phyloP scores from a whole-genome alignment of 2,888 invertebrate genomes.

The Trachelus iudaicus region DNA sequence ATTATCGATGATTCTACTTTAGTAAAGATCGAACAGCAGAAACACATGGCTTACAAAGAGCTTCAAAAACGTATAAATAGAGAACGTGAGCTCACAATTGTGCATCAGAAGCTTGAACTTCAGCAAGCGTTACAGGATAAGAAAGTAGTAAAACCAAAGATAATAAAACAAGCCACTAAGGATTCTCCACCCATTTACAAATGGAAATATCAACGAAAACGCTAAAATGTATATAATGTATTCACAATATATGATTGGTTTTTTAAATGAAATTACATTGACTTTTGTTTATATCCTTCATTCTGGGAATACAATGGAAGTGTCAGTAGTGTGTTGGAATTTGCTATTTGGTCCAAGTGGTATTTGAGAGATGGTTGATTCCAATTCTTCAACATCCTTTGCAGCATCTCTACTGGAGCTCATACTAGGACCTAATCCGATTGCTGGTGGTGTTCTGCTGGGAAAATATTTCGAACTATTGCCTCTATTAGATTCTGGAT shows the following conservation, averaged over 20 bases:
- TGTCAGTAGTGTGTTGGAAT: conserved; percentile 2
- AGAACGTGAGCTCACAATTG: conserved; percentile 78
- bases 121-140: conserved; percentile 76
- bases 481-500: conserved; percentile 9
- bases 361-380: conserved; percentile 3
- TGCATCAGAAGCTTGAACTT: conserved; percentile 84
- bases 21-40: conserved; percentile 69
- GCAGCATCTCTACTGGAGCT: neutral
- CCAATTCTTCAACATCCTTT: conserved; percentile 9
- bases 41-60: conserved; percentile 77
- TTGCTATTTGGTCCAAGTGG: conserved; percentile 11
- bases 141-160: conserved; percentile 73
- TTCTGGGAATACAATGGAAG: conserved; percentile 19
- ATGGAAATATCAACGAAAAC: conserved; percentile 86
- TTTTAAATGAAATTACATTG: conserved; percentile 10
- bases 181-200: conserved; percentile 79
- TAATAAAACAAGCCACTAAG: conserved; percentile 73
- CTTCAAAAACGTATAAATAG: conserved; percentile 80
- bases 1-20: conserved; percentile 70
- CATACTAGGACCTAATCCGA: conserved; percentile 11
- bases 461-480: conserved; percentile 29
- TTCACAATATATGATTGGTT: neutral
- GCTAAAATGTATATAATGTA: conserved; percentile 64
- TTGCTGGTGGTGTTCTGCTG: conserved; percentile 27
- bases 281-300: conserved; percentile 13